A percentile compares a stretch with the other conserved stretches of the same genome.
These are phyloP conservation scores for Euspilapteryx auroguttella DNA, from an alignment of 2,888 invertebrate species.

Conservation along the genomic window DNA sequence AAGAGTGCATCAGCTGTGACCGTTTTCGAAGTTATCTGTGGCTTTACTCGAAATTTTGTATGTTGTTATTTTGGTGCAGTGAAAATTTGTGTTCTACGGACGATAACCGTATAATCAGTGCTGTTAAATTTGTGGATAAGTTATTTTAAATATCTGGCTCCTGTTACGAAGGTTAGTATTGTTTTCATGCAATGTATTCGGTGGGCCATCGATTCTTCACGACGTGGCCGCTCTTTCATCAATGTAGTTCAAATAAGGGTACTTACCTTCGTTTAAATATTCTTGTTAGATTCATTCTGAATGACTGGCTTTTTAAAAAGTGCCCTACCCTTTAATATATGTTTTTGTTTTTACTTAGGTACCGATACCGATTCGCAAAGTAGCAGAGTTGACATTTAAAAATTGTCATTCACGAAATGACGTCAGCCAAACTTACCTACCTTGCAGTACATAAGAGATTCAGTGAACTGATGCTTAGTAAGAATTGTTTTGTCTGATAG, in stretches of 20 bases:
- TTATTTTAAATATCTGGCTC: conserved; percentile 43
- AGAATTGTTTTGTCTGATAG: conserved; percentile 12
- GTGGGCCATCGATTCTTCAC: conserved; percentile 25
- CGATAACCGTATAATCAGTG: conserved; percentile 59
- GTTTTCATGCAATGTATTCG: conserved; percentile 11
- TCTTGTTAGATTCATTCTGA: too few species aligned
- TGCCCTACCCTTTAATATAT: too few species aligned
- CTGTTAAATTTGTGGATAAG: conserved; percentile 50
- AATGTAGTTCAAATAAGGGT: not conserved
- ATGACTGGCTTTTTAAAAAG: too few species aligned
- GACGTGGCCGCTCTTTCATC: conserved; percentile 28
- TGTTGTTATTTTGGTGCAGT: conserved; percentile 61
- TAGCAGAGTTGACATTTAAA: not conserved
- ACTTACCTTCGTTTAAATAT: too few species aligned
- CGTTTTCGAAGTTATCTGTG: conserved; percentile 26
- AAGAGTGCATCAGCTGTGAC: conserved; percentile 33
- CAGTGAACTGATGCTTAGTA: conserved; percentile 1
- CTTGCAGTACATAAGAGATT: conserved; percentile 1
- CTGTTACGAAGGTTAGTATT: conserved; percentile 6
- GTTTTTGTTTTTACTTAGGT: too few species aligned
- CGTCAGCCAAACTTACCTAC: conserved; percentile 16
- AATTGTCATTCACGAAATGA: conserved; percentile 14
- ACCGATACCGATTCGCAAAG: not conserved
- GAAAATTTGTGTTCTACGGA: conserved; percentile 57
- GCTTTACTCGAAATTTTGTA: conserved; percentile 49